Evolutionary conservation across 2,113 vertebrate genomes (phyloP).

Genomic region (Pomatorhinus ruficollis): DNA sequence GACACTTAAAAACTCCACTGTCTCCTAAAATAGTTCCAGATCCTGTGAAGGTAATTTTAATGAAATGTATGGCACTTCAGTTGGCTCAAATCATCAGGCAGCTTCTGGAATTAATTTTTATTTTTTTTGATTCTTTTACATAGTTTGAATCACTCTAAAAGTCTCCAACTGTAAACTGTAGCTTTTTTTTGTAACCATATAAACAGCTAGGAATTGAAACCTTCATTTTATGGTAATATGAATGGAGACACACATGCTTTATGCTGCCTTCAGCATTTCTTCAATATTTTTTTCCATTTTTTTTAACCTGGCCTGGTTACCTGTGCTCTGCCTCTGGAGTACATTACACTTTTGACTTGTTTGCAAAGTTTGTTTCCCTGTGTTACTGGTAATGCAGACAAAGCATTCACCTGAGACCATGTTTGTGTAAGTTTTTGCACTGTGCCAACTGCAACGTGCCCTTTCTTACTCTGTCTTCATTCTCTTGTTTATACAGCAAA

Average conservation of each 20-base stretch:
- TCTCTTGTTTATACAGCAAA: neutral
- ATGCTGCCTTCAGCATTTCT: neutral
- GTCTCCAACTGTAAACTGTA: constrained; percentile 6
- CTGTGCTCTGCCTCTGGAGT: neutral
- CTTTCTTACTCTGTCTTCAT: neutral
- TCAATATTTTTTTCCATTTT: neutral
- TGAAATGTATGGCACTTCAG: constrained; percentile 8
- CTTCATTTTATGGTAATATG: neutral
- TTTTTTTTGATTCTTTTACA: neutral
- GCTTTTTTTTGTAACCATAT: constrained; percentile 25
- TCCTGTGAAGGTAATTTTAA: constrained; percentile 29
- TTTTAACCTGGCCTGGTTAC: neutral
- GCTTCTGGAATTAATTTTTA: neutral
- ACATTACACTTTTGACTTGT: neutral
- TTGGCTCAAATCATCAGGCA: constrained; percentile 23
- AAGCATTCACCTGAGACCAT: neutral
- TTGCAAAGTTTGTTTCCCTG: neutral
- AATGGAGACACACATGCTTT: neutral
- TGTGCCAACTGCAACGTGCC: neutral
- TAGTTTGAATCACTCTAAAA: constrained; percentile 43
- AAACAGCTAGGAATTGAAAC: constrained; percentile 17
- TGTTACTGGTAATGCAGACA: neutral
- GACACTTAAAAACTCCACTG: neutral
- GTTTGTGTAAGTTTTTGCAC: neutral
- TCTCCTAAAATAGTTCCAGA: neutral